These are phyloP conservation scores for Neomonachus schauinslandi DNA, from an alignment of 2,113 vertebrate species.

Conservation along the genomic window DNA sequence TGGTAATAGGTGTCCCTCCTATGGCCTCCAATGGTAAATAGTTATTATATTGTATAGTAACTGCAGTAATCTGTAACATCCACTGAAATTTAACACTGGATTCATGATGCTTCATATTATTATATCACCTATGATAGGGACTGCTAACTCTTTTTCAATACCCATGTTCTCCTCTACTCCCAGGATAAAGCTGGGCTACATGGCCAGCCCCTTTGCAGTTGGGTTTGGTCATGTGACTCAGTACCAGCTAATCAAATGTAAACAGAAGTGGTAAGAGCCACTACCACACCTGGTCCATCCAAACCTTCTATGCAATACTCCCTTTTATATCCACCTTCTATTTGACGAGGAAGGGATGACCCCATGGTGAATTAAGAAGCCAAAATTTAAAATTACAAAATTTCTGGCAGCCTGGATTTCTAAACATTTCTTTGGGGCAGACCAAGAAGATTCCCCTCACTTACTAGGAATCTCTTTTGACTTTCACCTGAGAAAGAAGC, in stretches of 20 bases:
- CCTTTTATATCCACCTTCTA: not conserved
- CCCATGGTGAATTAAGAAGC: not conserved
- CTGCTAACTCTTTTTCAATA: not conserved
- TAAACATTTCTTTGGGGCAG: not conserved
- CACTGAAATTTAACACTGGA: not conserved
- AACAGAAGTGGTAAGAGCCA: not conserved
- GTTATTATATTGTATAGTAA: not conserved
- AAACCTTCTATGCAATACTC: not conserved
- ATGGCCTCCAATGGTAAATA: not conserved
- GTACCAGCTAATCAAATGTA: not conserved
- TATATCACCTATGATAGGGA: not conserved
- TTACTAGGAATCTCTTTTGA: not conserved
- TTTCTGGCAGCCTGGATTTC: not conserved
- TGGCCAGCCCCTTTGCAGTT: not conserved
- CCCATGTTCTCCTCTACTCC: not conserved
- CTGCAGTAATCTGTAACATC: not conserved
- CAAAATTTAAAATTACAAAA: constrained; percentile 6
- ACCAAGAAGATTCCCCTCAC: not conserved
- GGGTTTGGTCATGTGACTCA: not conserved
- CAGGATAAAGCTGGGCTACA: not conserved
- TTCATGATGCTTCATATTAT: not conserved
- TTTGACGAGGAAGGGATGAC: not conserved
- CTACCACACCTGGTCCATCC: not conserved
- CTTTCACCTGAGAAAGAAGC: not conserved
- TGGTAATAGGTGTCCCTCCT: not conserved